A percentile compares a stretch with the other conserved stretches of the same genome.
Conservation (phyloP, 2,888 invertebrate species). For the Nomada ferruginata region DNA sequence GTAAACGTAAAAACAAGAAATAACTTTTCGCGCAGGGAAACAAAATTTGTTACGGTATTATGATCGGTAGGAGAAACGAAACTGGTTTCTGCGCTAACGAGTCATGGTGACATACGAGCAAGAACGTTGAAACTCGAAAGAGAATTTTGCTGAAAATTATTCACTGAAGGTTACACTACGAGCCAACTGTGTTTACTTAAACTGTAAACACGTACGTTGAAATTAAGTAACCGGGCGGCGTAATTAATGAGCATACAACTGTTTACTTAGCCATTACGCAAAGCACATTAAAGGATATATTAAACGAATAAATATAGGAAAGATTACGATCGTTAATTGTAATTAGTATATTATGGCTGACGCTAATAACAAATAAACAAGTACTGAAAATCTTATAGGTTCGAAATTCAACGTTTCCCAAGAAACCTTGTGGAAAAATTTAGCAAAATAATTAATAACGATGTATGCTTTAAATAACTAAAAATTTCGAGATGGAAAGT, state of each 20-base stretch:
- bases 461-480: constrained; percentile 20
- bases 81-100: constrained; percentile 47
- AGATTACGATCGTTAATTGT: background rate
- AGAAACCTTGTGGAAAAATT: background rate
- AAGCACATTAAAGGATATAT: background rate
- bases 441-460: constrained; percentile 36
- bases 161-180: background rate
- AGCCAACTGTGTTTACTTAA: background rate
- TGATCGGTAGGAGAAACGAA: constrained; percentile 26
- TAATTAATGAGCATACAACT: background rate
- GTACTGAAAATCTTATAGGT: background rate
- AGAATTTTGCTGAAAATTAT: constrained; percentile 24
- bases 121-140: constrained; percentile 9
- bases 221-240: background rate
- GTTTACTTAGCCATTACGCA: background rate
- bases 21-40: background rate
- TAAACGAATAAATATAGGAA: background rate
- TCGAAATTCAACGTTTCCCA: background rate
- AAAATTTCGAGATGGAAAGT: constrained; percentile 46
- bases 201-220: background rate
- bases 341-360: background rate
- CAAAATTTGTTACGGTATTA: constrained; percentile 24
- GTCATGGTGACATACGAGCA: constrained; percentile 6
- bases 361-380: background rate
- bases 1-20: background rate